Evolutionary conservation across 30 jellyfish, hydroid and myxozoan species (phyloP).

Genomic region (Cassiopea xamachana): DNA sequence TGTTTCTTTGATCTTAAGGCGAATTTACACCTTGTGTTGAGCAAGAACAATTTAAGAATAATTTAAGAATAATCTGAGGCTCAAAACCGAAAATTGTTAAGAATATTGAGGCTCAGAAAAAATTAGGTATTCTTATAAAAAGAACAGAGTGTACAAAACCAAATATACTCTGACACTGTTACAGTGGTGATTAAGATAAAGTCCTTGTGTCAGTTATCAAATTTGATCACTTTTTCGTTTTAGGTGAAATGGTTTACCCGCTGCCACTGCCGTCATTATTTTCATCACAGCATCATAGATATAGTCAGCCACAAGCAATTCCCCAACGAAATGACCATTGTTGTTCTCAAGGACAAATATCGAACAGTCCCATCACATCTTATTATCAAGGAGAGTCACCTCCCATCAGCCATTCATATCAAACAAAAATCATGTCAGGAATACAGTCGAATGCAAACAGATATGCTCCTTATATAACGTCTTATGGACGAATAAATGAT

Average conservation of each 20-base stretch:
- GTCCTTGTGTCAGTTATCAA: not conserved
- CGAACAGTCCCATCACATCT: conserved; percentile 51
- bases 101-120: too few species aligned
- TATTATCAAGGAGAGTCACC: conserved; percentile 74
- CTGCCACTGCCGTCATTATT: conserved; percentile 39
- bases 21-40: too few species aligned
- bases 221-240: not conserved
- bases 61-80: too few species aligned
- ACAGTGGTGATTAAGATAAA: not conserved
- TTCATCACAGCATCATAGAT: conserved; percentile 42
- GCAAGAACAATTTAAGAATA: too few species aligned
- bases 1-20: too few species aligned
- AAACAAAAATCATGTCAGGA: conserved; percentile 47
- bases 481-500: conserved; percentile 39
- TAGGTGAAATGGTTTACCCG: conserved; percentile 62
- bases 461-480: conserved; percentile 59
- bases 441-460: conserved; percentile 49
- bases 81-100: too few species aligned
- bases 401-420: conserved; percentile 42
- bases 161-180: not conserved
- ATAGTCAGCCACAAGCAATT: conserved; percentile 48
- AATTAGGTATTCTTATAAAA: too few species aligned
- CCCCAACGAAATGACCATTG: conserved; percentile 54
- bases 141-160: too few species aligned
- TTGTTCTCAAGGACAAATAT: conserved; percentile 42